A percentile compares a stretch with the other conserved stretches of the same genome.
Evolutionary conservation across 2,888 invertebrate genomes (phyloP).

Genomic region (Melanotus villosus): DNA sequence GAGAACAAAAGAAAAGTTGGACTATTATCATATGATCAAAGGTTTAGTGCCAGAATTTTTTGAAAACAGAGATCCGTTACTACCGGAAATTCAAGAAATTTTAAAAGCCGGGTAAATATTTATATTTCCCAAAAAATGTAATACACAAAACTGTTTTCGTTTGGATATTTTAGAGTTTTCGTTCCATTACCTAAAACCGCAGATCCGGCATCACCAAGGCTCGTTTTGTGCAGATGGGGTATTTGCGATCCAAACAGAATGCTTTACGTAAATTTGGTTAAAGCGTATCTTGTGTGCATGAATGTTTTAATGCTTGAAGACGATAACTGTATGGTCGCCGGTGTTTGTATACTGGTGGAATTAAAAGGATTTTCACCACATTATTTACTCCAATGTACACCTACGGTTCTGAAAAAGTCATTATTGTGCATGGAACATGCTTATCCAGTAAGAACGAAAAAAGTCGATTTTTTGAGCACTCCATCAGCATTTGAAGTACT

Average conservation of each 20-base stretch:
- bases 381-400: constrained; percentile 67
- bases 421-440: constrained; percentile 64
- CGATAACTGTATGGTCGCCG: constrained; percentile 71
- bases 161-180: not conserved
- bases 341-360: constrained; percentile 69
- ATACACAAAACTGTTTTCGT: no score
- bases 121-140: no score
- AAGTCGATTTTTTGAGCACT: constrained; percentile 64
- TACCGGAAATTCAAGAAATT: constrained; percentile 58
- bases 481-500: constrained; percentile 12
- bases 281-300: constrained; percentile 70
- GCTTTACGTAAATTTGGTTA: constrained; percentile 62
- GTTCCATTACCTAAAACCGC: not conserved
- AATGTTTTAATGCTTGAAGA: constrained; percentile 74
- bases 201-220: not conserved
- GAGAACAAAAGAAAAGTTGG: constrained; percentile 71
- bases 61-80: constrained; percentile 68
- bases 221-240: not conserved
- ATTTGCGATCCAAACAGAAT: not conserved
- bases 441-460: constrained; percentile 73
- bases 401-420: constrained; percentile 71
- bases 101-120: constrained; percentile 65
- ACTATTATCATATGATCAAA: constrained; percentile 73
- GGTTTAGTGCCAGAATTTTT: constrained; percentile 74
- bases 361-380: not conserved